A percentile compares a stretch with the other conserved stretches of the same genome.
These are phyloP conservation scores for Galaxea fascicularis DNA, from an alignment of 92 coral and sea anemone genomes.

Conservation along the genomic window DNA sequence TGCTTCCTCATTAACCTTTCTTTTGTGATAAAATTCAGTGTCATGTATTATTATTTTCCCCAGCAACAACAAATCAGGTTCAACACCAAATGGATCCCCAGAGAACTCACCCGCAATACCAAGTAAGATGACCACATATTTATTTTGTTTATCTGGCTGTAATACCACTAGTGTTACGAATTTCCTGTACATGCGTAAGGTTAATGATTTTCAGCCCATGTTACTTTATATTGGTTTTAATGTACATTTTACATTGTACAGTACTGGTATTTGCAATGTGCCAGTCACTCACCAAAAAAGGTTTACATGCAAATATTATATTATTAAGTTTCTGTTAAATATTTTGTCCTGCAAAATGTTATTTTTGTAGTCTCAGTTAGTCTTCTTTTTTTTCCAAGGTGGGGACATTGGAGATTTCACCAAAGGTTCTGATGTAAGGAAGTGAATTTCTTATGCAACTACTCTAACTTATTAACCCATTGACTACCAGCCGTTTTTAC, in stretches of 20 bases:
- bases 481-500: too few relatives aligned
- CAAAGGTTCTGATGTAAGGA: conserved; percentile 70
- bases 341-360: background rate
- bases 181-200: too few relatives aligned
- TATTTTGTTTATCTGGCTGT: too few relatives aligned
- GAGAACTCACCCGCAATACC: conserved; percentile 51
- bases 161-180: too few relatives aligned
- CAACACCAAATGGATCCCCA: conserved; percentile 72
- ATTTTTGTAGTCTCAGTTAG: background rate
- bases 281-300: too few relatives aligned
- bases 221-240: background rate
- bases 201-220: too few relatives aligned
- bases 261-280: too few relatives aligned
- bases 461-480: background rate
- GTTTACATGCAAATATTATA: too few relatives aligned
- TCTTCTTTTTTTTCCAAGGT: conserved; percentile 36
- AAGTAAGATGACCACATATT: conserved; percentile 55
- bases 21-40: too few relatives aligned
- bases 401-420: conserved; percentile 87
- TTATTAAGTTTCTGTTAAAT: background rate
- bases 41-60: background rate
- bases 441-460: background rate
- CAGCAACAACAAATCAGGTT: conserved; percentile 40
- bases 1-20: too few relatives aligned
- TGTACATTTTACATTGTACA: too few relatives aligned